Base-by-base conservation (phyloP, 2,888 invertebrate genomes). In the Drosophila longiperda region DNA sequence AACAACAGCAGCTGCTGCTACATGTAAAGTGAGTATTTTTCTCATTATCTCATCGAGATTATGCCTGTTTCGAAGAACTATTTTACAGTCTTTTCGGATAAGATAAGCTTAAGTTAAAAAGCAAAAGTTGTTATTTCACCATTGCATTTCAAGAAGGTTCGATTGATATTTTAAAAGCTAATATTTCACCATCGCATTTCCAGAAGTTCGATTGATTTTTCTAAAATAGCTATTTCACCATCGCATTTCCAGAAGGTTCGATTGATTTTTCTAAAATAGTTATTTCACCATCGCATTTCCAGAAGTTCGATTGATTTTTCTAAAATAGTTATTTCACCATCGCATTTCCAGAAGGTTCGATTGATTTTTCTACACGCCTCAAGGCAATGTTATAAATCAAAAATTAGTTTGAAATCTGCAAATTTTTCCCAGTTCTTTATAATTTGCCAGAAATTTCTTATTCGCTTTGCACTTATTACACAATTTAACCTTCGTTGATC, bases 401-500 rank as follows among this genome's bases (percentile, higher is more conserved):
- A 29, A 29, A 29, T 29, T 29, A 29, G 29, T 29, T 29, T 5
- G 29, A 5, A 29, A 29, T 29, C 29, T 29, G 29, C 29, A 29
- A 29, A 29, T 6, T 29, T 29, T 29, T 6, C 29, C 6, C 29
- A 29, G 6, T 42, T 12, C 20, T 12, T 12, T 45, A 45, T 7
- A 20, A 20, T 20, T 20, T 20, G 33, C 5, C 40, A 7, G 1
- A 7, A 4, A 32, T 38, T 50, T 59, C 50, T 49, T 34, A 17
- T 33, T 23, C 45, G 20, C 20, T 23, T 3, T 45, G 23, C 20
- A 45, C 6, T 42, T 17, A 36, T 67, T 68, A 49, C 36, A 65
- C 62, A 73, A 75, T 59, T 38, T 40, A 63, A 68, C 61, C 73
- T 70, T 74, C 49, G 32, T n/a, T 45, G 32, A 34, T 50, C 50